Evolutionary conservation across 2,888 invertebrate species (phyloP), one percentile per base, ranked within the genome.

Genomic region (Doris montereyensis): DNA sequence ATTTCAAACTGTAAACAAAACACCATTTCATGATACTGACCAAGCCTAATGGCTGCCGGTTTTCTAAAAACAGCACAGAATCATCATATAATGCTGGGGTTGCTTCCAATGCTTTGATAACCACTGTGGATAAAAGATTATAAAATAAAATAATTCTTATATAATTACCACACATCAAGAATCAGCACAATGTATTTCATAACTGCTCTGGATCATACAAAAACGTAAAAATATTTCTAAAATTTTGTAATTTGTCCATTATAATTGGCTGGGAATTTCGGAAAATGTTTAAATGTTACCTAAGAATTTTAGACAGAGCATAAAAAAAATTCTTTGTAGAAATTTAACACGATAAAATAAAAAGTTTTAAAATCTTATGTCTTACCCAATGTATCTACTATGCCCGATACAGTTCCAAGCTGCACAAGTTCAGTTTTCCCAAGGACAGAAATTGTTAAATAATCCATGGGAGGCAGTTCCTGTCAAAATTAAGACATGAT

Each of bases 81-180:
- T 97, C 97, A 84, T 97, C 92, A 92, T 97, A 95, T 77, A 97
- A 93, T 0, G 96, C 94, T 70, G 96, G 95, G 24, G 94, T 94
- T 78, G 95, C 94, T 5, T 81, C 77, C 13, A 80, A 82, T 0
- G 86, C 84, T 78, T 89, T 86, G 2, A 89, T 83, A 30, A 89
- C 83, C 65, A 85, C 88, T 88, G 84, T 58, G 84, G 83, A 28
- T 24, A 24, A 65, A 57, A 60, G n/a, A 65, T 41, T 17, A n/a
- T n/a, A n/a, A n/a, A n/a, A n/a, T n/a, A n/a, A n/a, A n/a, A n/a
- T n/a, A n/a, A n/a, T n/a, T n/a, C n/a, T n/a, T n/a, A n/a, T n/a
- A n/a, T n/a, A n/a, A n/a, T n/a, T n/a, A n/a, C n/a, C n/a, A n/a
- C n/a, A n/a, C n/a, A n/a, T n/a, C n/a, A n/a, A n/a, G n/a, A n/a